Evolutionary conservation across 2,113 vertebrate genomes (phyloP), one percentile per base, ranked within the genome.

Genomic region (Chaenogobius annularis): DNA sequence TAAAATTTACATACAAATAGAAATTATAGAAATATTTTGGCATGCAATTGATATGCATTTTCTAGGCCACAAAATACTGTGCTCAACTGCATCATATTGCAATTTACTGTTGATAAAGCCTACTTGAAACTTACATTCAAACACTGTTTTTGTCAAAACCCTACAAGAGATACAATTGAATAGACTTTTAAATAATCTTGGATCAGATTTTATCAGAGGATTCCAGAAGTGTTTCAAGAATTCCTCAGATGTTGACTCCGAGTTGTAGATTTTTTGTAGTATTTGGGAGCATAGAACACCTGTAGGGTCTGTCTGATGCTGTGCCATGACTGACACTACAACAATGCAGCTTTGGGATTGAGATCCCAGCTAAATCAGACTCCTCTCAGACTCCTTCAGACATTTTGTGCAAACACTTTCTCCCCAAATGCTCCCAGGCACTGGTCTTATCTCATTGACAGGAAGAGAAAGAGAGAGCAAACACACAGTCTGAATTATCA

Each of bases 361-460:
- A 85, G 69, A 56, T 56, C 5, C 1, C 68, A 63, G 48, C 0
- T 67, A 55, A 69, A 75, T 66, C 68, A 69, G 70, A 74, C 73
- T 77, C 74, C 69, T 71, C 70, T 81, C 73, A 73, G 46, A 85
- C 81, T 86, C 81, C 80, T 80, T 90, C 63, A 62, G 74, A 79
- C 89, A 91, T 84, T 81, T 87, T 52, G 69, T 3, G 55, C 73
- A 83, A 74, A 80, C 70, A 88, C 66, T 74, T 87, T 76, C 81
- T 89, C 65, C 83, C 55, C 70, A 20, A 78, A 83, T 83, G 83
- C 68, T 90, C 87, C 88, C 84, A 83, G 80, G 64, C 67, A 22
- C 66, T 11, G 35, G 69, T 35, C 75, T 86, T 84, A 90, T 88
- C 84, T 91, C 83, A 67, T 85, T 87, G 76, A 37, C 19, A 71